These are phyloP conservation scores for Psephotus haematonotus DNA, from an alignment of 2,113 vertebrate species.

Conservation along the genomic window DNA sequence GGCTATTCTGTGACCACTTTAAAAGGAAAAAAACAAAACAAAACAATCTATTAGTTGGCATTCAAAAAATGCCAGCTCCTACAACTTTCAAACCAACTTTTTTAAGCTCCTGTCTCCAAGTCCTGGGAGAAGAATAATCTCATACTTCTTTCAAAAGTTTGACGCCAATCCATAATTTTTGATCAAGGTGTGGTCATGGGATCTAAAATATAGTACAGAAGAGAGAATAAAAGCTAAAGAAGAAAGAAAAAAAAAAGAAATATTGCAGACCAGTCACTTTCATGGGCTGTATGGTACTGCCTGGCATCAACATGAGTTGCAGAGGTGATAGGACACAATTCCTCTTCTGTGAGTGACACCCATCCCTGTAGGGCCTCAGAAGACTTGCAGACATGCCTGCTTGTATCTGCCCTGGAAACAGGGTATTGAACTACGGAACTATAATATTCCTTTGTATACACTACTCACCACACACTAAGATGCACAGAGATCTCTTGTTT, in stretches of 20 bases:
- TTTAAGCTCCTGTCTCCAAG: neutral
- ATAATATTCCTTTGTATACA: neutral
- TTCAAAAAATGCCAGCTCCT: neutral
- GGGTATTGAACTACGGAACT: neutral
- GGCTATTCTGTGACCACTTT: neutral
- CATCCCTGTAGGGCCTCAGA: neutral
- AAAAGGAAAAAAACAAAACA: neutral
- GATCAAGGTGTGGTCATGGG: neutral
- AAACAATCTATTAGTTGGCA: neutral
- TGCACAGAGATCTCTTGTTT: neutral
- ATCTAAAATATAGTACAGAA: neutral
- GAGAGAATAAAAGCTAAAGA: neutral
- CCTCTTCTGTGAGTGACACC: neutral
- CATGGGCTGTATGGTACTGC: neutral
- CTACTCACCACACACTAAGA: neutral
- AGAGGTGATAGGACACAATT: neutral
- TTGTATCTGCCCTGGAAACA: neutral
- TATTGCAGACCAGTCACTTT: neutral
- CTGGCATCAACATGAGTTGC: neutral
- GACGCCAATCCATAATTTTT: neutral
- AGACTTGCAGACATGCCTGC: neutral
- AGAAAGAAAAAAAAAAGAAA: neutral
- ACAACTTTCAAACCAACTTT: neutral
- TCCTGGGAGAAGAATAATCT: neutral
- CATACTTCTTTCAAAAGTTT: neutral